Conservation (phyloP, 2,797 vertebrate species). For the Pagetopsis macropterus region DNA sequence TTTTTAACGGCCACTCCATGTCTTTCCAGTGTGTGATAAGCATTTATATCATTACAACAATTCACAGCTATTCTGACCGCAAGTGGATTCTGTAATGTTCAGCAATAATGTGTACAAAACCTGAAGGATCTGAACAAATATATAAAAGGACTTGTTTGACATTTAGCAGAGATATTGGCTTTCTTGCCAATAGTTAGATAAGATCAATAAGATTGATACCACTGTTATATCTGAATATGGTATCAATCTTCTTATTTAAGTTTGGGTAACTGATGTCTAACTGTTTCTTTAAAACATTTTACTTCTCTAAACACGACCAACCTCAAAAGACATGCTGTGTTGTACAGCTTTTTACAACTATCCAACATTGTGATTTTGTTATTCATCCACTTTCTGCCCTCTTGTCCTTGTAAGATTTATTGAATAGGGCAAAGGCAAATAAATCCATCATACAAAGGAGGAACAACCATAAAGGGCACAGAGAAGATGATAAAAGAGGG, state of each 20-base stretch:
- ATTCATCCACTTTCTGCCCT: constrained; percentile 45
- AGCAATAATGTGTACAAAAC: constrained; percentile 16
- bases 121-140: constrained; percentile 1
- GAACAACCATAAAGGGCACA: constrained; percentile 65
- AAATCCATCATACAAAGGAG: constrained; percentile 61
- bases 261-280: neutral
- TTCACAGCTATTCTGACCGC: constrained; percentile 25
- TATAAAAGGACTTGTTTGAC: neutral
- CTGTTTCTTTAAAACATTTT: neutral
- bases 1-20: constrained; percentile 6
- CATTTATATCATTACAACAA: constrained; percentile 31
- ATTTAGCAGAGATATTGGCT: constrained; percentile 13
- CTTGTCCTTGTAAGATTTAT: constrained; percentile 39
- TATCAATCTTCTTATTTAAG: neutral
- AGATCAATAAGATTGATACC: neutral
- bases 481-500: constrained; percentile 60
- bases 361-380: constrained; percentile 19
- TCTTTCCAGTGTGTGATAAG: constrained; percentile 8
- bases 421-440: constrained; percentile 60
- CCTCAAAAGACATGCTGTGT: constrained; percentile 8
- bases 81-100: constrained; percentile 14
- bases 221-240: neutral
- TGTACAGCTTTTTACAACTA: constrained; percentile 25
- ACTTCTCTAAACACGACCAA: neutral
- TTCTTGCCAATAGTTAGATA: neutral